Percentiles rank a stretch among this genome's conserved stretches.
Evolutionary conservation across 1,140 invertebrate species (phyloP).

Genomic region (Melanaphis sacchari): DNA sequence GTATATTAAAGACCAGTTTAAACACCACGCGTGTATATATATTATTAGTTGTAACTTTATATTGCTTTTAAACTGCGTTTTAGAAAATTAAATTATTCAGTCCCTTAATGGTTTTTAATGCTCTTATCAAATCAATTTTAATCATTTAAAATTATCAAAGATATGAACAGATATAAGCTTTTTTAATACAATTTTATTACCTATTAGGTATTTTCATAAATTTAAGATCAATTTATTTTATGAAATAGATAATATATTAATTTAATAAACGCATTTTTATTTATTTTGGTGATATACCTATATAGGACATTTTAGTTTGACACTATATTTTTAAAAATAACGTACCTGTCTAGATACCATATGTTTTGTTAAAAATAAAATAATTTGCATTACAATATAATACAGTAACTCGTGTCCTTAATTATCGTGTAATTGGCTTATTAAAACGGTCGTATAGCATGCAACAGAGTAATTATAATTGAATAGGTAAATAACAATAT

Average conservation of each 20-base stretch:
- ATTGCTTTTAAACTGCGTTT: neutral
- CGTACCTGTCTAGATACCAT: neutral
- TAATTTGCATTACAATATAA: slow-evolving; percentile 28
- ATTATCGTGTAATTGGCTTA: slow-evolving; percentile 25
- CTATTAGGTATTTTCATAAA: neutral
- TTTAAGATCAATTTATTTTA: neutral
- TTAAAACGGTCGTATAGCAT: slow-evolving; percentile 30
- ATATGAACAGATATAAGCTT: neutral
- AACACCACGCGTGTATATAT: neutral
- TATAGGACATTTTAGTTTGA: neutral
- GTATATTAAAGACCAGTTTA: neutral
- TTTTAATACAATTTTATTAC: neutral
- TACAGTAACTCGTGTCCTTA: slow-evolving; percentile 36
- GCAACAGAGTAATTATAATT: neutral
- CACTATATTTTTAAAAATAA: neutral
- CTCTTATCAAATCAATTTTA: neutral
- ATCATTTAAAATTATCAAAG: neutral
- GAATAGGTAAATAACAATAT: slow-evolving; percentile 17
- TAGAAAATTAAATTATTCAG: neutral
- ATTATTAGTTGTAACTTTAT: neutral
- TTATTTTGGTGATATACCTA: neutral
- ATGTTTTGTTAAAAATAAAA: slow-evolving; percentile 19
- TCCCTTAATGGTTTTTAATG: neutral
- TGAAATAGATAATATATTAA: neutral
- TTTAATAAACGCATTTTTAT: neutral